Evolutionary conservation across 1,140 invertebrate species (phyloP).

Genomic region (Drosophila novamexicana): DNA sequence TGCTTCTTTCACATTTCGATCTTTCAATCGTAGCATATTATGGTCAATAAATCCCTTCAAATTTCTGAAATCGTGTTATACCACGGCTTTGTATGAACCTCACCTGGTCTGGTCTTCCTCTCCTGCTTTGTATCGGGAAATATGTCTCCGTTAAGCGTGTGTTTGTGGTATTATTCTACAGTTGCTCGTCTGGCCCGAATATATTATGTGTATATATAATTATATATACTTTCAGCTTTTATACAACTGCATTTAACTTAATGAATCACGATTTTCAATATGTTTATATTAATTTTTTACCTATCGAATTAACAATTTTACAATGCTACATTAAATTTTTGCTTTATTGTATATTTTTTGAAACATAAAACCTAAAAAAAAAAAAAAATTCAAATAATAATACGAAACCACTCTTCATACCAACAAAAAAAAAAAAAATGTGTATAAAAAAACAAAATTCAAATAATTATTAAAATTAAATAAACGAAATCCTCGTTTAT

Average conservation of each 20-base stretch:
- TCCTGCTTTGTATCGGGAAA: conserved; percentile 6
- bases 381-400: conserved; percentile 32
- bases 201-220: conserved; percentile 14
- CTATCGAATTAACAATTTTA: conserved; percentile 73
- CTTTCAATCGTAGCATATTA: no score
- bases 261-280: conserved; percentile 31
- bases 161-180: not conserved
- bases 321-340: conserved; percentile 84
- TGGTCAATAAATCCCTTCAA: no score
- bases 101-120: not conserved
- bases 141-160: no score
- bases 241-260: conserved; percentile 20
- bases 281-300: conserved; percentile 53
- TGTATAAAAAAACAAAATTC: conserved; percentile 48
- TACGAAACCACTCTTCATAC: conserved; percentile 72
- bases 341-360: conserved; percentile 84
- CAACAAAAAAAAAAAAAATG: conserved; percentile 66
- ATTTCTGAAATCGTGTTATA: not conserved
- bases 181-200: conserved; percentile 11
- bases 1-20: no score
- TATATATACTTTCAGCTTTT: conserved; percentile 57
- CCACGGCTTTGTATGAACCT: not conserved
- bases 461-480: conserved; percentile 32
- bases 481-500: conserved; percentile 56
- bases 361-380: conserved; percentile 77